Base-by-base conservation (phyloP, 2,797 vertebrate genomes). In the Hozukius guyotensis region DNA sequence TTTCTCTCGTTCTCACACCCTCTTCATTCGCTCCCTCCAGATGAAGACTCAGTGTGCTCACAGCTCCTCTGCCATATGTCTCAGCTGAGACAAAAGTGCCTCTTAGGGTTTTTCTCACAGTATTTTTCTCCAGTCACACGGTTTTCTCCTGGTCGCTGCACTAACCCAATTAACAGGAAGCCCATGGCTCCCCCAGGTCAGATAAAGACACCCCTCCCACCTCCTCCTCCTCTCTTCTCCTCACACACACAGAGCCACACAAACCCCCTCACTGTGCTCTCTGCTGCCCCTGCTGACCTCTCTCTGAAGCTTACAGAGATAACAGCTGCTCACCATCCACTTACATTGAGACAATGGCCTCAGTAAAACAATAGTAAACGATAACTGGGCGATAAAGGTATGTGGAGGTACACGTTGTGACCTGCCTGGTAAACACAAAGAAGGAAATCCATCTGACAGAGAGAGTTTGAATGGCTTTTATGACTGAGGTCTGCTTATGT, bases 141-240 rank as follows among this genome's bases (percentile, higher is more conserved):
- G 86, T 89, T 92, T 86, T 91, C 91, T 92, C 88, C 90, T 94
- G 91, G 94, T 91, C 86, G 80, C 92, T 90, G 91, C 86, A 87
- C 92, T 93, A 94, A 94, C 93, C 94, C 93, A 94, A 94, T 94
- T 95, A 95, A 93, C 91, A 92, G 91, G 88, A 91, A 93, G 86
- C 89, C 90, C 88, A 90, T 87, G 88, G 88, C 91, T 92, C 92
- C 91, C 89, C 79, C 88, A 95, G 96, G 95, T 96, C 95, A 96
- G 94, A 95, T 96, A 95, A 94, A 93, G 91, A 95, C 91, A 95
- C 64, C 81, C 64, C 84, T 74, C 89, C 31, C 87, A 53, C 75
- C 74, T 66, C 76, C 87, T 75, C 73, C 80, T 73, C 83, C 42
- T 46, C 42, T 46, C 42, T 18, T 18, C 16, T 46, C 42, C 0